Conservation (phyloP, 2,888 invertebrate species). For the Peribatodes rhomboidaria region DNA sequence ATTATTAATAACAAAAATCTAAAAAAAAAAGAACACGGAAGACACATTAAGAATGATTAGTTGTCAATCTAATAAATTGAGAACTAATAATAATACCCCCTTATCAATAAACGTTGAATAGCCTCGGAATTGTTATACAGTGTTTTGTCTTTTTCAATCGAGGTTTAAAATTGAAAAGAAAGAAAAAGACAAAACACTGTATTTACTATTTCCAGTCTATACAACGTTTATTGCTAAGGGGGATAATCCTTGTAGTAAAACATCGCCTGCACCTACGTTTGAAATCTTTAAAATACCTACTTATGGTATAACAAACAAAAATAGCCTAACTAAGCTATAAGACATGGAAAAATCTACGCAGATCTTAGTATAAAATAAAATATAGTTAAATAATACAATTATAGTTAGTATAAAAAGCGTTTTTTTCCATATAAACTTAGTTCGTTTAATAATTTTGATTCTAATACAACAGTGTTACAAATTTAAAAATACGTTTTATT, state of each 20-base stretch:
- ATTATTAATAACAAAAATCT: too few relatives aligned
- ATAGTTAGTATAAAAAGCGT: conserved; percentile 27
- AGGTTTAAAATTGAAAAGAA: too few relatives aligned
- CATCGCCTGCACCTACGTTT: conserved; percentile 22
- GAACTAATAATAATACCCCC: too few relatives aligned
- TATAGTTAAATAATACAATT: conserved; percentile 21
- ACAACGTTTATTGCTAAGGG: too few relatives aligned
- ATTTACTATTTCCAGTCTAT: too few relatives aligned
- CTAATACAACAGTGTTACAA: conserved; percentile 10
- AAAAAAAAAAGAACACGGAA: too few relatives aligned
- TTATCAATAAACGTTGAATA: too few relatives aligned
- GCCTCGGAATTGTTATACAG: too few relatives aligned
- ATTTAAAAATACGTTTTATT: conserved; percentile 5
- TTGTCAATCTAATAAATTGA: not conserved
- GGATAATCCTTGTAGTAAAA: not conserved
- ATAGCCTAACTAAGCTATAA: conserved; percentile 9
- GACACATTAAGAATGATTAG: too few relatives aligned
- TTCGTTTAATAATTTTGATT: conserved; percentile 2
- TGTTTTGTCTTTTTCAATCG: too few relatives aligned
- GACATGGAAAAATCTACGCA: conserved; percentile 24
- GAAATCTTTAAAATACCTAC: conserved; percentile 28
- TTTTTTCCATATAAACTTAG: conserved; percentile 12
- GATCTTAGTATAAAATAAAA: conserved; percentile 25
- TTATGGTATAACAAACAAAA: conserved; percentile 24
- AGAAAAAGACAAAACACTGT: too few relatives aligned